A percentile compares a stretch with the other conserved stretches of the same genome.
Evolutionary conservation across 1,140 invertebrate genomes (phyloP).

Genomic region (Euura lappo): DNA sequence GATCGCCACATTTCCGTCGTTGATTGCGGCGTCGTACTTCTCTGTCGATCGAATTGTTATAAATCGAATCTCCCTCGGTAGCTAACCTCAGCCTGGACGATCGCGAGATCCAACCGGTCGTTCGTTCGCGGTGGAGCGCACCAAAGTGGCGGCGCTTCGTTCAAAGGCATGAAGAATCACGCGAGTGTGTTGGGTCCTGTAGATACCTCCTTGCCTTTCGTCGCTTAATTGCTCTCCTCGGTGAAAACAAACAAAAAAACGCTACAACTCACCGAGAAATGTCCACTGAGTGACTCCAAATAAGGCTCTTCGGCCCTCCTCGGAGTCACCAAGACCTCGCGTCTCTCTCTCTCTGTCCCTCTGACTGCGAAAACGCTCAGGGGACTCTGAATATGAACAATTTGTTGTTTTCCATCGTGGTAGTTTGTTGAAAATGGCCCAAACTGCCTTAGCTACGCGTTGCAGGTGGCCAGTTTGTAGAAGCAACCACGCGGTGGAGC

Average conservation of each 20-base stretch:
- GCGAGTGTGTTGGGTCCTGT: background rate
- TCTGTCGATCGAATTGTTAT: too few relatives aligned
- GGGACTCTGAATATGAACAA: background rate
- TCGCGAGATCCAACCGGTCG: background rate
- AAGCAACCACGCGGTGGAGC: too few relatives aligned
- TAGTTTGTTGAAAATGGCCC: too few relatives aligned
- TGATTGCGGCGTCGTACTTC: too few relatives aligned
- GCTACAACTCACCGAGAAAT: background rate
- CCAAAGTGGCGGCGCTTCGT: background rate
- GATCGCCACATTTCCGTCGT: too few relatives aligned
- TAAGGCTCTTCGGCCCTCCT: background rate
- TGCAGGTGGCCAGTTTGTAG: too few relatives aligned
- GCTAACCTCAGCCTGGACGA: too few relatives aligned
- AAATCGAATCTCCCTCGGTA: too few relatives aligned
- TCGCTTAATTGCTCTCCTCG: background rate
- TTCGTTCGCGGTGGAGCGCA: too few relatives aligned
- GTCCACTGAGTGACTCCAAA: background rate
- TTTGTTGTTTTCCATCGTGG: too few relatives aligned
- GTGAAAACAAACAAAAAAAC: background rate
- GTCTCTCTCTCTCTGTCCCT: background rate
- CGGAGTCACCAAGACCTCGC: background rate
- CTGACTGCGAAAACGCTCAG: background rate
- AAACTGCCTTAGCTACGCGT: too few relatives aligned
- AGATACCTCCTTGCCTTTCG: background rate
- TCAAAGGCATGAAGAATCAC: conserved; percentile 2